Base-by-base conservation (phyloP, 30 jellyfish, hydroid and myxozoan species). In the Aurelia sp. region DNA sequence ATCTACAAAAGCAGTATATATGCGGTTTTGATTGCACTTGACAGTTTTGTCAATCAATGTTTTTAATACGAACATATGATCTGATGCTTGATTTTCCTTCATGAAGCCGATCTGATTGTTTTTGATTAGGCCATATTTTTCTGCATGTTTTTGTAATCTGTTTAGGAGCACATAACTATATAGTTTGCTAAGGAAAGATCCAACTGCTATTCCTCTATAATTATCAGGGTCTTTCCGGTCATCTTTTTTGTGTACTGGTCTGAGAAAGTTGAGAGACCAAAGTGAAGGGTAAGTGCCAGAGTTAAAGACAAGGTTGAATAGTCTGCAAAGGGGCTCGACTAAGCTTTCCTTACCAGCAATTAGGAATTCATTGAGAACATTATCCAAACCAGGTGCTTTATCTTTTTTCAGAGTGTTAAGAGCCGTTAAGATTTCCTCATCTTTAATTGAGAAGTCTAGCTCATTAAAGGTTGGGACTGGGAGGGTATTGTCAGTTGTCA, bases 1-100 rank as follows among this genome's bases (percentile, higher is more conserved):
- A 47, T 27, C 81, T 11, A 31, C 52, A 64, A 70, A 70, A 16
- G 52, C 81, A 1, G 64, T 21, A 2, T 70, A 70, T 17, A 70
- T 38, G 13, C 53, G 48, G 12, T 64, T 70, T 48, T 70, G 16
- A 17, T 70, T 38, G 8, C 53, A 20, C 53, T 38, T 70, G 19
- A 70, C 53, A 20, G n/a, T 48, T 48, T 70, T 70, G 63, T 70
- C 81, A 70, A 70, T 70, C 64, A 70, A 48, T 70, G 81, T 70
- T 70, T 70, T 70, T 70, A 27, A 33, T 70, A 70, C 81, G 31
- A 70, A 70, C 33, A 48, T 70, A 27, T 70, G 63, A 27, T 70
- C 81, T 20, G 81, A 38, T 70, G 81, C 13, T 70, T 4, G 81
- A 20, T 70, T 70, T 17, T 48, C 81, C 53, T 70, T 70, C 53